These are phyloP conservation scores for Artemia sinica DNA, from an alignment of 2,888 invertebrate species.

Conservation along the genomic window DNA sequence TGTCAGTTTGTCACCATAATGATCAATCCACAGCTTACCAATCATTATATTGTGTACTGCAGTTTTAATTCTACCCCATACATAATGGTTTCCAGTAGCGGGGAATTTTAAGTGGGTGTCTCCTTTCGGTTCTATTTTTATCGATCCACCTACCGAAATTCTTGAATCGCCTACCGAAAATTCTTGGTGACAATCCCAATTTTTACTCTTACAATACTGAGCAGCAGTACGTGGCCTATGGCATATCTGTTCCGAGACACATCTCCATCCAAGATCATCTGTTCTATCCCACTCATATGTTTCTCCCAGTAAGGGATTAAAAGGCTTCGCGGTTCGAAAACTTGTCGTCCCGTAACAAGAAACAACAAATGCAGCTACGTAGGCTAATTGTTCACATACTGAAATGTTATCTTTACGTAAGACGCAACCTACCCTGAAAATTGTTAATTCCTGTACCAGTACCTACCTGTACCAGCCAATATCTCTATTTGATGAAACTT, in stretches of 20 bases:
- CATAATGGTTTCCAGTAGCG: slow-evolving; percentile 55
- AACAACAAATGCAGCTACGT: slow-evolving; percentile 77
- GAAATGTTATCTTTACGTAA: no score
- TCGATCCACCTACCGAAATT: slow-evolving; percentile 52
- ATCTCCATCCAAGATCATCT: slow-evolving; percentile 77
- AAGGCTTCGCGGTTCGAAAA: slow-evolving; percentile 82
- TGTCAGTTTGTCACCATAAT: slow-evolving; percentile 82
- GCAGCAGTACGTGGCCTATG: slow-evolving; percentile 99
- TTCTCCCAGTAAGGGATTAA: slow-evolving; percentile 89
- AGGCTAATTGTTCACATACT: slow-evolving; percentile 85
- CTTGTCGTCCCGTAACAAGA: slow-evolving; percentile 72
- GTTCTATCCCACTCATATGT: slow-evolving; percentile 92
- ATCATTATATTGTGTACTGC: slow-evolving; percentile 99
- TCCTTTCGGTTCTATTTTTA: slow-evolving; percentile 36
- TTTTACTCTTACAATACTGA: slow-evolving; percentile 72
- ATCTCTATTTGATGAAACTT: no score
- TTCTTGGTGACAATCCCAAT: slow-evolving; percentile 94
- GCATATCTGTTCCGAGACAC: slow-evolving; percentile 76
- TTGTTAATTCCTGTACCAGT: no score
- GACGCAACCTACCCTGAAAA: no score
- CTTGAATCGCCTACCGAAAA: slow-evolving; percentile 86
- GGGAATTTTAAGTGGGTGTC: slow-evolving; percentile 42
- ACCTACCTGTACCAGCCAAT: no score
- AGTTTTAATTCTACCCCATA: slow-evolving; percentile 93
- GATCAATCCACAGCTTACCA: slow-evolving; percentile 97